phyloP scores from a whole-genome alignment of 2,888 invertebrate species.

The Idaea dimidiata region DNA sequence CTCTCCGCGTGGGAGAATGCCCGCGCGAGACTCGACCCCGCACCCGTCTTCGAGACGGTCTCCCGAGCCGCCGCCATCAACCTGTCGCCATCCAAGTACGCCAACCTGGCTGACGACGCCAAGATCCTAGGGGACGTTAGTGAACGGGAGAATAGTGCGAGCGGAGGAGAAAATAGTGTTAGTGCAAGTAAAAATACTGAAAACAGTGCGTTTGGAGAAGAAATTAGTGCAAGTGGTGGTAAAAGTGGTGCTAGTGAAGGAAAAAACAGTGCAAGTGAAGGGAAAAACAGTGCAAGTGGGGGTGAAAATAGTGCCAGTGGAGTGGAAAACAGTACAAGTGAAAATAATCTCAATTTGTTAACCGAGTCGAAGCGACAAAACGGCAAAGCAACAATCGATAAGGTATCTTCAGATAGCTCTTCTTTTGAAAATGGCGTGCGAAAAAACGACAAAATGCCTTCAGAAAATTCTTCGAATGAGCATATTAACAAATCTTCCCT shows the following conservation, averaged over 20 bases:
- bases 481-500: neutral
- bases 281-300: too few species aligned
- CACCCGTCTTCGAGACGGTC: conserved; percentile 66
- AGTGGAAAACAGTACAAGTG: neutral
- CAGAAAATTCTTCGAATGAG: neutral
- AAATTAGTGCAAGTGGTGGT: neutral
- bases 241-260: neutral
- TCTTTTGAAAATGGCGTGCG: neutral
- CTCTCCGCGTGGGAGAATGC: conserved; percentile 63
- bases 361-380: neutral
- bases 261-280: neutral
- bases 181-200: too few species aligned
- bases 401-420: neutral
- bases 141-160: neutral
- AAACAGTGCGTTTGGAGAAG: neutral
- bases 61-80: conserved; percentile 66
- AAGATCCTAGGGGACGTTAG: neutral
- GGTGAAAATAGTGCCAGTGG: neutral
- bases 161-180: neutral
- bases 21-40: conserved; percentile 47
- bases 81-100: conserved; percentile 50
- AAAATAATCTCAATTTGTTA: neutral
- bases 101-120: neutral
- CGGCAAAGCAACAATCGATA: neutral
- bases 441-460: neutral